phyloP scores from a whole-genome alignment of 2,888 invertebrate genomes.

The Kryphioiulus occultus region DNA sequence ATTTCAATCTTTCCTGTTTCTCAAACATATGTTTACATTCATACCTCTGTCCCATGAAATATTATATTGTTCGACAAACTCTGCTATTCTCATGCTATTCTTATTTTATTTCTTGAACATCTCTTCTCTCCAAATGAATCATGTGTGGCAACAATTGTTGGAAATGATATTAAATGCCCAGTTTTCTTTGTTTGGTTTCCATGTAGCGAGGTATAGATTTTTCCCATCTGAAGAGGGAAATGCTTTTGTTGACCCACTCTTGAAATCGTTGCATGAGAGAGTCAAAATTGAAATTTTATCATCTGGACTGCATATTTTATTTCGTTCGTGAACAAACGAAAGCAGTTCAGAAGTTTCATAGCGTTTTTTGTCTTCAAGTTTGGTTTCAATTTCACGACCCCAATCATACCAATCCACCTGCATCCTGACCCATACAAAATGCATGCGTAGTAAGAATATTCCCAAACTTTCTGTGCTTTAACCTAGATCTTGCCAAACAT shows the following conservation, averaged over 20 bases:
- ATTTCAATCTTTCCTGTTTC: too few relatives aligned
- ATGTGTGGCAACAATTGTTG: background rate
- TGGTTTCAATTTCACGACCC: conserved; percentile 1
- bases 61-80: background rate
- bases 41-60: too few relatives aligned
- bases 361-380: conserved; percentile 9
- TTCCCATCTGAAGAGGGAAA: background rate
- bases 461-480: background rate
- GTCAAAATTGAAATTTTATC: conserved; percentile 25
- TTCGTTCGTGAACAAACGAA: background rate
- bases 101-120: background rate
- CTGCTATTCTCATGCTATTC: background rate
- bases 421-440: conserved; percentile 2
- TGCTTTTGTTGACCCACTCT: background rate
- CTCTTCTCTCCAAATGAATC: background rate
- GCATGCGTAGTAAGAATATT: background rate
- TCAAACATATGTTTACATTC: too few relatives aligned
- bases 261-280: conserved; percentile 1
- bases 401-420: background rate
- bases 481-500: background rate
- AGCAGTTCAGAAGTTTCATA: background rate
- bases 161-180: background rate
- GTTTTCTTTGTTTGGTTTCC: background rate
- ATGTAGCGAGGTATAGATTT: background rate
- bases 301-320: conserved; percentile 10